Base-by-base conservation (phyloP, 2,888 invertebrate genomes). In the Fabriciana adippe region DNA sequence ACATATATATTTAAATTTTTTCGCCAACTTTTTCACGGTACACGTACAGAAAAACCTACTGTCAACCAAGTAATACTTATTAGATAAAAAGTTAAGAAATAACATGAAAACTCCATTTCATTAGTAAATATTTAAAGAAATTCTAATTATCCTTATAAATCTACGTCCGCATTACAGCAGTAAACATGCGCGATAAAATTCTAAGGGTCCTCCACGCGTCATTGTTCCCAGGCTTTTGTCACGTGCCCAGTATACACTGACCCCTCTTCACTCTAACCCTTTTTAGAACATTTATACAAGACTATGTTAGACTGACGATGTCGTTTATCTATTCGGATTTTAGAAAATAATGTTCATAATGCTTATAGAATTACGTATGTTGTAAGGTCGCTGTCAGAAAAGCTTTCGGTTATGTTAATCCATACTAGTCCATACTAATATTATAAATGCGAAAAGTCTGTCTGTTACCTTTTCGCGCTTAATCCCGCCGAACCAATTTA, bases 141-240 rank as follows among this genome's bases (percentile, higher is more conserved):
- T 66, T 48, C 60, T 61, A 66, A 66, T 66, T 61, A 61, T 41
- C 55, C 61, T 66, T 56, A 67, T 63, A 62, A 62, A 50, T 45
- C 35, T 60, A 57, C 63, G 71, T 67, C 67, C 66, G 70, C 67
- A 68, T 72, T 67, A 71, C 68, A 66, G 71, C 66, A 66, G 67
- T 73, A 74, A 73, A 78, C 72, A 69, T 63, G 63, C 71, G 72
- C 75, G 74, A 75, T 74, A 75, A 76, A 75, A 75, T 79, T 75
- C 73, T 77, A 77, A 81, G 78, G 77, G 79, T 81, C 78, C 82
- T 77, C 77, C 76, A 64, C 63, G 45, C 65, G 77, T 81, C 76
- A 83, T 88, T 88, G 87, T 87, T 85, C 81, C 77, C 75, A 78
- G 82, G 76, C 88, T 87, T 87, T 88, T 88, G 87, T 87, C 69